Base-by-base conservation (phyloP, 2,888 invertebrate species). In the Trisateles emortualis region DNA sequence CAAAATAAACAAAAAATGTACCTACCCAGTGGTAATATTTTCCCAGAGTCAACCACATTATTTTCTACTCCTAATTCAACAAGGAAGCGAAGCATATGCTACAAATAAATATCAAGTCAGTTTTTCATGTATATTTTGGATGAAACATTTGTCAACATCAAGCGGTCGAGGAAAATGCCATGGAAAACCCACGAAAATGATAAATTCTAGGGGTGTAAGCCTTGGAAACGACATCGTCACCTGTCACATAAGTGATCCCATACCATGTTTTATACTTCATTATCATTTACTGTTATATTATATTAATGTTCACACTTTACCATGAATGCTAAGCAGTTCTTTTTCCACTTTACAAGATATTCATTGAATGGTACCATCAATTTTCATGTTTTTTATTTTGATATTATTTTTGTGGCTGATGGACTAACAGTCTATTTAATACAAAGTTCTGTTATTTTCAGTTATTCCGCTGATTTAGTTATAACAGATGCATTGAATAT, bases 91-190 rank as follows among this genome's bases (percentile, higher is more conserved):
- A 17, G 17, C 42, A 42, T 16, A 42, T 30, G 16, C 30, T 30
- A 30, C 17, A 42, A 42, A 39, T 39, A 39, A 39, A 42, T 42
- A 42, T 42, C 17, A 42, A 42, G 42, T 42, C 42, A 30, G 22
- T 42, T 30, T 42, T 24, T 19, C 42, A 30, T 42, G 41, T 41
- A 42, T 42, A 30, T 42, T 42, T 30, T 42, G 29, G 39, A n/a
- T 42, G 30, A 30, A 30, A 42, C 17, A 42, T 42, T 42, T 42
- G 42, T 42, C 42, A 42, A 29, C 42, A 30, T 42, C 42, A 42
- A 30, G 42, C 42, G 42, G 42, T 30, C 16, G 40, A 26, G 42
- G 42, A 42, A 42, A 42, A 42, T 30, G 30, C 30, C 42, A 30
- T 42, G 30, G 30, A n/a, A 29, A 42, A 42, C 29, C 30, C 30